Evolutionary conservation across 2,888 invertebrate species (phyloP).

Genomic region (Drosophila fungiperda): DNA sequence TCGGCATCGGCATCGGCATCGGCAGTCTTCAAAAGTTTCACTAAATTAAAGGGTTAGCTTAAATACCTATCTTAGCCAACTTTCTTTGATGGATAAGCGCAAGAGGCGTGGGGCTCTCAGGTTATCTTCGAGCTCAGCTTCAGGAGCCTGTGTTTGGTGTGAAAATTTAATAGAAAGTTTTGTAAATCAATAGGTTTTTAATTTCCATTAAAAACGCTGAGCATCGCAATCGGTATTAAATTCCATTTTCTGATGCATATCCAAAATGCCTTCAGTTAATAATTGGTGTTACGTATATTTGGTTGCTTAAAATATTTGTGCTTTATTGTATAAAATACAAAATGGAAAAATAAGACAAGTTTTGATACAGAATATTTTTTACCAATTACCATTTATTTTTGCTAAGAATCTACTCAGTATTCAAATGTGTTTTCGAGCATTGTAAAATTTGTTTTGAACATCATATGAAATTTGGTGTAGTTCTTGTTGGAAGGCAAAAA

Average conservation of each 20-base stretch:
- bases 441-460: too few relatives aligned
- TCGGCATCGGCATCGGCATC: conserved; percentile 47
- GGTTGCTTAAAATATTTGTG: not conserved
- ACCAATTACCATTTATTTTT: not conserved
- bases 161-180: conserved; percentile 71
- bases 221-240: not conserved
- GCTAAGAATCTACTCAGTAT: not conserved
- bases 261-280: not conserved
- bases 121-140: conserved; percentile 32
- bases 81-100: conserved; percentile 80
- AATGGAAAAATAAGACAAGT: not conserved
- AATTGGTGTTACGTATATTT: not conserved
- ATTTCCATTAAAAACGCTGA: not conserved
- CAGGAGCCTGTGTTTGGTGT: conserved; percentile 55
- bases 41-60: conserved; percentile 76
- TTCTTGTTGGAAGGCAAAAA: conserved; percentile 34
- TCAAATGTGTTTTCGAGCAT: not conserved
- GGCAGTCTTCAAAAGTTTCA: conserved; percentile 78
- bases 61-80: conserved; percentile 60
- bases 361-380: not conserved
- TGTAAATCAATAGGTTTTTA: conserved; percentile 17
- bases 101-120: conserved; percentile 44
- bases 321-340: not conserved
- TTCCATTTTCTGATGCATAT: not conserved
- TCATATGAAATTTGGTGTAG: conserved; percentile 32